Evolutionary conservation across 1,140 invertebrate species (phyloP), one percentile per base, ranked within the genome.

Genomic region (Drosophila pseudoananassae): DNA sequence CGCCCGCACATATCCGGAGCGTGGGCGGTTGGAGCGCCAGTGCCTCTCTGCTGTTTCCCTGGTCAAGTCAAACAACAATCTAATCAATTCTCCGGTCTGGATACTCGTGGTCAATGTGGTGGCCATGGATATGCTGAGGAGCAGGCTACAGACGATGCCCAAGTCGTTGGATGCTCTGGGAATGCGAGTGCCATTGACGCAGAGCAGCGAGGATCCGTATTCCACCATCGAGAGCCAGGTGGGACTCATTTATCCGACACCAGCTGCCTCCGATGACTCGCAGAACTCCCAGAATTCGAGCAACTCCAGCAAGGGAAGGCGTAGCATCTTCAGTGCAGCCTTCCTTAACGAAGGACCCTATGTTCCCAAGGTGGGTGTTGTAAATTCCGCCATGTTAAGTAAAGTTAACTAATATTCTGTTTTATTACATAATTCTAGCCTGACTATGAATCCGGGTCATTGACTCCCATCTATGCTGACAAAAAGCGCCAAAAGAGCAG

Each of bases 31-130:
- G 79, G 97, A 98, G 92, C 96, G 95, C 51, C 97, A 98, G 83
- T 98, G 97, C 92, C 93, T 98, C 27, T 97, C 97, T 76, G 95
- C 96, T 51, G 95, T 98, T 31, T 95, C 96, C 45, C 97, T 98
- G 92, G 97, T 98, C 46, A 97, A 97, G 92, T 95, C 96, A 43
- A 97, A 98, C 85, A 91, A 92, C 7, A 97, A 98, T 79, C 93
- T 98, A 43, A 94, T 98, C 56, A 96, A 98, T 90, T 97, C 97
- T 89, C 97, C 98, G 36, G 96, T 98, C 57, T 99, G 98, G 98
- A 96, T 98, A 57, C 95, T 98, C 79, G 96, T 99, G 85, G 96
- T 99, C 92, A 99, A 99, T 91, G 96, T 99, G 10, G 98, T 99
- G 59, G 98, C 98, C 71, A 95, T 99, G 93, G 97, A 99, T 88